Percentiles rank a stretch among this genome's conserved stretches.
Evolutionary conservation across 2,888 invertebrate species (phyloP).

Genomic region (Tipula lateralis): DNA sequence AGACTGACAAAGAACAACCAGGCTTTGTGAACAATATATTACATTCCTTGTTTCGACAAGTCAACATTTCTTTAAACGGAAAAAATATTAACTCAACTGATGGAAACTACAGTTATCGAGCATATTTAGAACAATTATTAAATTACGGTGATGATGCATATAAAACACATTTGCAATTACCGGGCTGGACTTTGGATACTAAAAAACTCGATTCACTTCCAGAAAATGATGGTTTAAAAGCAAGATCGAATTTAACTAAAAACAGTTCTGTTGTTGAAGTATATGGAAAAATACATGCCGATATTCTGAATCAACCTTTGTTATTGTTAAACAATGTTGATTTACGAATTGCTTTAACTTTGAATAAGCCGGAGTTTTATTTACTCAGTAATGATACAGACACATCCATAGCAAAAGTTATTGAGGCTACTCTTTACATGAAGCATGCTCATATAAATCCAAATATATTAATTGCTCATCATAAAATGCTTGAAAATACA

Average conservation of each 20-base stretch:
- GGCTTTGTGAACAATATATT: conserved; percentile 30
- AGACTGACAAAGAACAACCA: neutral
- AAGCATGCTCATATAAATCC: conserved; percentile 27
- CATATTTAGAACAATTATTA: neutral
- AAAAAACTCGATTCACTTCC: neutral
- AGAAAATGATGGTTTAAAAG: conserved; percentile 26
- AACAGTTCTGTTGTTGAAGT: conserved; percentile 24
- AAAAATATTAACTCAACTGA: conserved; percentile 31
- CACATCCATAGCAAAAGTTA: neutral
- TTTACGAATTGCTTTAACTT: neutral
- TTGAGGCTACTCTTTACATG: conserved; percentile 29
- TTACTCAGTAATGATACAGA: neutral
- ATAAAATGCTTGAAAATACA: neutral
- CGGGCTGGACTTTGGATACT: neutral
- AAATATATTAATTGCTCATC: conserved; percentile 26
- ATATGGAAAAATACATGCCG: conserved; percentile 30
- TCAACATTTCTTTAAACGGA: conserved; percentile 32
- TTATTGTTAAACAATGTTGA: conserved; percentile 31
- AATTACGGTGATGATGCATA: neutral
- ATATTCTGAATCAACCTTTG: conserved; percentile 30
- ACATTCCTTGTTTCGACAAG: conserved; percentile 32
- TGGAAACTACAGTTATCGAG: conserved; percentile 30
- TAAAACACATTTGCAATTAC: conserved; percentile 30
- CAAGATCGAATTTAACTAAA: neutral
- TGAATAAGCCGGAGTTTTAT: conserved; percentile 29